Conservation (phyloP, 2,113 vertebrate species). For the Sylvilagus bachmani region DNA sequence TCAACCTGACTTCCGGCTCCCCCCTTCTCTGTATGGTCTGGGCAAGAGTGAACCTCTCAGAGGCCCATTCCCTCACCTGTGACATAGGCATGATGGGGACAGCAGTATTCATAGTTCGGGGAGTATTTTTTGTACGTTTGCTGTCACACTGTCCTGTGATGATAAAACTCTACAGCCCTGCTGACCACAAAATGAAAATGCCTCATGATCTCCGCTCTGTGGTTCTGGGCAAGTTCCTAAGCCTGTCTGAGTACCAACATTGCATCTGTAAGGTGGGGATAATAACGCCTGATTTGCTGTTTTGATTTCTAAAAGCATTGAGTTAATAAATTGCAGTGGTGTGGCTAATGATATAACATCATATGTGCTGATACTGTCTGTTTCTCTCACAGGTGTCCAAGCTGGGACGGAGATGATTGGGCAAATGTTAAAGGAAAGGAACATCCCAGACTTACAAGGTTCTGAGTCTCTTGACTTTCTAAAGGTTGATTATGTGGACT, state of each 20-base stretch:
- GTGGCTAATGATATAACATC: neutral
- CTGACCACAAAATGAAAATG: neutral
- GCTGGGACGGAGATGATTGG: slow-evolving; percentile 69
- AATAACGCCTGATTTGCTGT: neutral
- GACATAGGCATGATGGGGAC: neutral
- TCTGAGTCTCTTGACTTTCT: slow-evolving; percentile 80
- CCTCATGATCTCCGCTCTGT: neutral
- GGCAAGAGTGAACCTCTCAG: neutral
- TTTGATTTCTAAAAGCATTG: neutral
- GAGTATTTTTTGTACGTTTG: neutral
- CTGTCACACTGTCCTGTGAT: neutral
- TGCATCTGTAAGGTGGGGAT: neutral
- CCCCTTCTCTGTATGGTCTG: neutral
- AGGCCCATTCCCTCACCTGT: neutral
- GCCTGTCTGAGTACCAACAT: neutral
- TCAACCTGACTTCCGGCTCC: neutral
- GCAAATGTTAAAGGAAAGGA: slow-evolving; percentile 63
- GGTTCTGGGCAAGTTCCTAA: neutral
- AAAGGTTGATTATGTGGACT: slow-evolving; percentile 80
- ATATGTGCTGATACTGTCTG: neutral
- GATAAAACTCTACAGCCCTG: neutral
- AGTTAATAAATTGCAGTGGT: too few species aligned
- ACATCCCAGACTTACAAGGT: slow-evolving; percentile 72
- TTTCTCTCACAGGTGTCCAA: slow-evolving; percentile 70
- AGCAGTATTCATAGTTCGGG: neutral